Evolutionary conservation across 2,888 invertebrate species (phyloP).

Genomic region (Agrochola circellaris): DNA sequence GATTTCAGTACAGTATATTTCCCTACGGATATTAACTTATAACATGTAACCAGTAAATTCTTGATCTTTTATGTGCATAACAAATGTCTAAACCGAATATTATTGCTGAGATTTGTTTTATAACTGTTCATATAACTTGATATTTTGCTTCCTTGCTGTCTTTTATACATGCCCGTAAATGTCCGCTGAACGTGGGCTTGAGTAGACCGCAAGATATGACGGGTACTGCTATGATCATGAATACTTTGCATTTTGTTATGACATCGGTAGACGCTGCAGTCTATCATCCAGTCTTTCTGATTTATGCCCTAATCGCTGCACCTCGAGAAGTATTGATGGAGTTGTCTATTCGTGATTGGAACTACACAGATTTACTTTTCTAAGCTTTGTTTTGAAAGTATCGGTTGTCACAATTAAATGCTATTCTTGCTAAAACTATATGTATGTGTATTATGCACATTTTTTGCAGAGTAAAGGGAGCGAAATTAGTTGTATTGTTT

Average conservation of each 20-base stretch:
- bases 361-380: not conserved
- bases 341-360: not conserved
- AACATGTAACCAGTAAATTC: constrained; percentile 41
- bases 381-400: not conserved
- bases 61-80: constrained; percentile 46
- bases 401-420: not conserved
- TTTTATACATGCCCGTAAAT: constrained; percentile 33
- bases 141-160: constrained; percentile 43
- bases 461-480: not conserved
- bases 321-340: constrained; percentile 1
- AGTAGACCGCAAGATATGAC: constrained; percentile 35
- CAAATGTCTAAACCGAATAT: constrained; percentile 40
- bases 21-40: constrained; percentile 29
- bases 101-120: constrained; percentile 41
- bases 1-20: constrained; percentile 37
- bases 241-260: constrained; percentile 32
- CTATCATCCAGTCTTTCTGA: constrained; percentile 17
- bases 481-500: not conserved
- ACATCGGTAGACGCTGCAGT: constrained; percentile 11
- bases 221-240: constrained; percentile 32
- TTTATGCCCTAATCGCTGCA: constrained; percentile 29
- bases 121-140: constrained; percentile 29
- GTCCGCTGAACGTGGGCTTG: constrained; percentile 19
- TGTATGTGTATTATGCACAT: not conserved
- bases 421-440: not conserved